Percentiles rank a stretch among this genome's conserved stretches.
phyloP scores from a whole-genome alignment of 1,140 invertebrate species.

The Holotrichia oblita region DNA sequence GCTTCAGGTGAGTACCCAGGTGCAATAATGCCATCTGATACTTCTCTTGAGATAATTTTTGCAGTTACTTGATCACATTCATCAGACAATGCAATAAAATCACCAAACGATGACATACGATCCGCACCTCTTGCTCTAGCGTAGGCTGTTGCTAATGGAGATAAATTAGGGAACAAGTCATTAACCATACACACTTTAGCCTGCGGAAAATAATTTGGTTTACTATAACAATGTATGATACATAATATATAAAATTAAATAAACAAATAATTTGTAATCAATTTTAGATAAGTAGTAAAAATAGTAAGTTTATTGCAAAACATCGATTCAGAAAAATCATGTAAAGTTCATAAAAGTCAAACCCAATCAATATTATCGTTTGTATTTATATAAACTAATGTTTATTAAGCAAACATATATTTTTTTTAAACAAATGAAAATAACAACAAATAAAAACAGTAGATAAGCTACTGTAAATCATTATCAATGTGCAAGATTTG shows the following conservation, averaged over 20 bases:
- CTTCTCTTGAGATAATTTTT: conserved; percentile 78
- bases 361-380: neutral
- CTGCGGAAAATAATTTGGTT: conserved; percentile 62
- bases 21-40: conserved; percentile 97
- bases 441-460: neutral
- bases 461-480: neutral
- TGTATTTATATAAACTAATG: neutral
- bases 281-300: neutral
- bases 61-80: conserved; percentile 89
- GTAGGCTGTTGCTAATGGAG: conserved; percentile 93
- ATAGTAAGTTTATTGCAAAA: neutral
- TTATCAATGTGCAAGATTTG: neutral
- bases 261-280: neutral
- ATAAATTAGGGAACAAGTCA: conserved; percentile 79
- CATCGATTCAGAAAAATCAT: neutral
- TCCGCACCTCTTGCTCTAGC: conserved; percentile 96
- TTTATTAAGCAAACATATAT: neutral
- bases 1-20: conserved; percentile 89
- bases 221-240: neutral
- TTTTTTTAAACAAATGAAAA: neutral
- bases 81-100: conserved; percentile 96
- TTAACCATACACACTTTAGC: conserved; percentile 94
- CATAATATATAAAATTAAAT: neutral
- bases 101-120: conserved; percentile 98
- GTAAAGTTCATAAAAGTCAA: neutral